A percentile compares a stretch with the other conserved stretches of the same genome.
Evolutionary conservation across 2,113 vertebrate genomes (phyloP).

Genomic region (Lycaon pictus): DNA sequence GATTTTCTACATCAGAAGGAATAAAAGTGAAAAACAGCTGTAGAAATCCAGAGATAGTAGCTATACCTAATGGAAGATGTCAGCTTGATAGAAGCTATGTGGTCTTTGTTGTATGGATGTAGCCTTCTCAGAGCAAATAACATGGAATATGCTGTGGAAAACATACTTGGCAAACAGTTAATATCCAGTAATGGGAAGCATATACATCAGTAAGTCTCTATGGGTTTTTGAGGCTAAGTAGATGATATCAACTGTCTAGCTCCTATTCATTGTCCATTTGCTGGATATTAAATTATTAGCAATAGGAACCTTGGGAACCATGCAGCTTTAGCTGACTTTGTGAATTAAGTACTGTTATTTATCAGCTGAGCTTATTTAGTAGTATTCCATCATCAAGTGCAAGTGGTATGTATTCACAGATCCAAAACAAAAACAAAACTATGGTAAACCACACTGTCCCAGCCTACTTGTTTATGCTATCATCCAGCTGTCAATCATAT

Average conservation of each 20-base stretch:
- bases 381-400: not conserved
- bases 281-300: not conserved
- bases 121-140: not conserved
- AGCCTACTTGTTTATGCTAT: too few relatives aligned
- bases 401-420: not conserved
- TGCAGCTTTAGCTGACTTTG: not conserved
- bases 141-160: not conserved
- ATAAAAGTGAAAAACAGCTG: not conserved
- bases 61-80: not conserved
- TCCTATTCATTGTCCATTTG: not conserved
- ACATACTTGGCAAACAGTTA: not conserved
- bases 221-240: not conserved
- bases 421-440: not conserved
- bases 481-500: not conserved
- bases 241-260: not conserved
- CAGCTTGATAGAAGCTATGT: not conserved
- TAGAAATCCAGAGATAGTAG: not conserved
- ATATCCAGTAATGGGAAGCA: not conserved
- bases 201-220: not conserved
- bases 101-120: not conserved
- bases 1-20: not conserved
- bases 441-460: not conserved
- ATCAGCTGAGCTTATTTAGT: not conserved
- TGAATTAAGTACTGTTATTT: not conserved
- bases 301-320: not conserved